These are phyloP conservation scores for Drosophila conformis DNA, from an alignment of 2,888 invertebrate genomes.

Conservation along the genomic window DNA sequence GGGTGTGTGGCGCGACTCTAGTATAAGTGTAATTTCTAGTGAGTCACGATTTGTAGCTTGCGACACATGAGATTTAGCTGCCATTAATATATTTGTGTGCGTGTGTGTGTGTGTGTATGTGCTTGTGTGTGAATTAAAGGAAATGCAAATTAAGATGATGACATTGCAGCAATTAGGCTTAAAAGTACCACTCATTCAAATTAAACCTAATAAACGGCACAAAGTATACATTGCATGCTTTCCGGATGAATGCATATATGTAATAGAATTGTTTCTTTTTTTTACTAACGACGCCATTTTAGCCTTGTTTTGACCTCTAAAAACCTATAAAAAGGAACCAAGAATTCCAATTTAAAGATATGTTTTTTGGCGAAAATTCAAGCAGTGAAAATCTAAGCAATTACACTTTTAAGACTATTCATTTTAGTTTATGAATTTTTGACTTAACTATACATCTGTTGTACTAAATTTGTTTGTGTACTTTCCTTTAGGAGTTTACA, in stretches of 20 bases:
- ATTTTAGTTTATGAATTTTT: not conserved
- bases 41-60: conserved; percentile 27
- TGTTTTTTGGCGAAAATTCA: not conserved
- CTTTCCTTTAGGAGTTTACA: too few relatives aligned
- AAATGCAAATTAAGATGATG: conserved; percentile 38
- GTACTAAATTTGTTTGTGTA: not conserved
- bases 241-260: conserved; percentile 1
- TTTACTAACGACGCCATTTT: not conserved
- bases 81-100: not conserved
- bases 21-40: conserved; percentile 9
- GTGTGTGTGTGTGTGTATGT: not conserved
- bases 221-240: conserved; percentile 29
- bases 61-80: conserved; percentile 2
- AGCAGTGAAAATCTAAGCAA: not conserved
- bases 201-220: not conserved
- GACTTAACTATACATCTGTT: not conserved
- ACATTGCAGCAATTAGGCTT: conserved; percentile 21
- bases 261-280: not conserved
- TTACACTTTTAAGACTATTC: not conserved
- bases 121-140: not conserved
- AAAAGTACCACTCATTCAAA: conserved; percentile 13
- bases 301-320: not conserved
- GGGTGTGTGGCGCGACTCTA: conserved; percentile 31
- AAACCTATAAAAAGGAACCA: not conserved
- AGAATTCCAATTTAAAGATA: not conserved